A percentile compares a stretch with the other conserved stretches of the same genome.
These are phyloP conservation scores for Dermatophagoides farinae DNA, from an alignment of 1,140 invertebrate genomes.

Conservation along the genomic window DNA sequence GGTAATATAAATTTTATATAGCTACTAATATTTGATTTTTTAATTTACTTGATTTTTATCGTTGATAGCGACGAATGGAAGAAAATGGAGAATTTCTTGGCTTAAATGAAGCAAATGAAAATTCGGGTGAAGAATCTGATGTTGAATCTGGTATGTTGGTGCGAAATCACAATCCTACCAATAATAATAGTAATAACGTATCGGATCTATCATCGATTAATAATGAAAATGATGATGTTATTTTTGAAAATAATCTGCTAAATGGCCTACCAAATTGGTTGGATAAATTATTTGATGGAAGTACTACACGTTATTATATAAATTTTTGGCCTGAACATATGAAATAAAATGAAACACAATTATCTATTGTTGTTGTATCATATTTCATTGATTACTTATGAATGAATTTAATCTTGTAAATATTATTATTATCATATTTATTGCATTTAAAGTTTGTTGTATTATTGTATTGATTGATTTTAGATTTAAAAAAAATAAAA, in stretches of 20 bases:
- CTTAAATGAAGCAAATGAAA: conserved; percentile 24
- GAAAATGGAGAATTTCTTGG: conserved; percentile 22
- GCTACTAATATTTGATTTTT: not conserved
- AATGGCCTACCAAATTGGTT: conserved; percentile 88
- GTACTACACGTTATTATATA: conserved; percentile 76
- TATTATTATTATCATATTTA: not conserved
- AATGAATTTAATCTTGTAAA: not conserved
- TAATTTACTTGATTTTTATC: not conserved
- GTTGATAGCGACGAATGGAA: not conserved
- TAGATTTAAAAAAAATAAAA: not conserved
- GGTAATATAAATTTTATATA: not conserved
- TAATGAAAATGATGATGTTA: conserved; percentile 14
- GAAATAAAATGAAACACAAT: conserved; percentile 10
- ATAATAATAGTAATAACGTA: not conserved
- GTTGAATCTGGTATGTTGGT: conserved; percentile 32
- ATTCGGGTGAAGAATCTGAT: conserved; percentile 37
- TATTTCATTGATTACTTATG: not conserved
- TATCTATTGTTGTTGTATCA: not conserved
- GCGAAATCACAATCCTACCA: not conserved
- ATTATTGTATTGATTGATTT: not conserved
- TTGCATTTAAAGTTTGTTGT: not conserved
- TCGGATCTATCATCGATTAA: not conserved
- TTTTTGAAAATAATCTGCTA: conserved; percentile 47
- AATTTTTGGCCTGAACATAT: conserved; percentile 78
- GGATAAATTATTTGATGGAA: conserved; percentile 83